Evolutionary conservation across 2,888 invertebrate species (phyloP), one percentile per base, ranked within the genome.

Genomic region (Tipula lateralis): DNA sequence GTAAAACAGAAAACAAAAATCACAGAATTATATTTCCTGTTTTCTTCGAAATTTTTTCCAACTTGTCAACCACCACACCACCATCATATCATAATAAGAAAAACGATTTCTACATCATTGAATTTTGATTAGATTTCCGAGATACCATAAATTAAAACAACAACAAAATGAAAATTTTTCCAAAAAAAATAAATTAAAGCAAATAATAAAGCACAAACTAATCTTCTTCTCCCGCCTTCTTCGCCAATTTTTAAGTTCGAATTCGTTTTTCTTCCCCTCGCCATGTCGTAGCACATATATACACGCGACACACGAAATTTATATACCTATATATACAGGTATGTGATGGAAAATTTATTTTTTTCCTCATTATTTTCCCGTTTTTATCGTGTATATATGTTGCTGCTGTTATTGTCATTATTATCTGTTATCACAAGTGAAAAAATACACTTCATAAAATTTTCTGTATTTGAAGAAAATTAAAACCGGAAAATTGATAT

Each of bases 31-130:
- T 24, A 66, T 24, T 66, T 66, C 66, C 24, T 66, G 66, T 66
- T 7, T 66, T 66, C 66, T 66, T 66, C 12, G 24, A 66, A 66
- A 39, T 13, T 24, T 66, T 24, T 66, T 66, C 24, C 66, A 3
- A 13, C 66, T 66, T 66, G 24, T 7, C 66, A 9, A 7, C 66
- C 24, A 24, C 24, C 24, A 24, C 24, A 6, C 1, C 16, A 24
- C 44, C 44, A 44, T 44, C 13, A 44, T 16, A 44, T 32, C 32
- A 7, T 7, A n/a, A 36, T 2, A n/a, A 13, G n/a, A 44, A 44
- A n/a, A 44, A 44, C 66, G 66, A 66, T 66, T 66, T 66, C 66
- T 24, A 66, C 66, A 66, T 66, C 66, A 66, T 66, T 66, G 66
- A 66, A 9, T 66, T 66, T 66, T 66, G 66, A 66, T 66, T 66